phyloP scores from a whole-genome alignment of 2,888 invertebrate genomes.

The Napeogenes sylphis region DNA sequence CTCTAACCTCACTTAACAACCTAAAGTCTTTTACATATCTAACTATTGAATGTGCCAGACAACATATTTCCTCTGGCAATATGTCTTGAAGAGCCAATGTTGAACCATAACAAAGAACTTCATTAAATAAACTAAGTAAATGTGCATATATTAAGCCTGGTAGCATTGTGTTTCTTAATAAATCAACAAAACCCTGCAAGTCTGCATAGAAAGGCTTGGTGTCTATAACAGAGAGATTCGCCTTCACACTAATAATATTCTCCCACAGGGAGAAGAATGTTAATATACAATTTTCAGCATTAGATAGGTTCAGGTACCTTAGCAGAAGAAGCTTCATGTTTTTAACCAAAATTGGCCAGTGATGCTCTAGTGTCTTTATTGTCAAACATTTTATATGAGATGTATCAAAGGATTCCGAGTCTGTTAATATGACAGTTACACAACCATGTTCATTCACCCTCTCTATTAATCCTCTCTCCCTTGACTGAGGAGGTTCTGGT shows the following conservation, averaged over 20 bases:
- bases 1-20: constrained; percentile 79
- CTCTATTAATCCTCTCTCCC: constrained; percentile 47
- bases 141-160: constrained; percentile 91
- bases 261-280: constrained; percentile 93
- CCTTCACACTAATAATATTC: constrained; percentile 92
- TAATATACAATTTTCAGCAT: constrained; percentile 84
- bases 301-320: constrained; percentile 76
- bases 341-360: constrained; percentile 89
- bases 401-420: constrained; percentile 90
- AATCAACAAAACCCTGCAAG: constrained; percentile 86
- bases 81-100: constrained; percentile 92
- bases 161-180: constrained; percentile 82
- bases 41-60: constrained; percentile 89
- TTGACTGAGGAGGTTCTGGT: constrained; percentile 54
- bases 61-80: constrained; percentile 91
- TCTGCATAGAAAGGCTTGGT: constrained; percentile 93
- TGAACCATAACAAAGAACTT: constrained; percentile 93
- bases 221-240: constrained; percentile 92
- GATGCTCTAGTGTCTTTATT: constrained; percentile 89
- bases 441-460: constrained; percentile 74
- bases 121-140: constrained; percentile 90
- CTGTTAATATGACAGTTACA: constrained; percentile 81
- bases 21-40: constrained; percentile 91
- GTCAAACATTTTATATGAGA: constrained; percentile 90
- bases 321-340: constrained; percentile 80